A percentile compares a stretch with the other conserved stretches of the same genome.
phyloP scores from a whole-genome alignment of 2,113 vertebrate genomes.

The Scartelaos histophorus region DNA sequence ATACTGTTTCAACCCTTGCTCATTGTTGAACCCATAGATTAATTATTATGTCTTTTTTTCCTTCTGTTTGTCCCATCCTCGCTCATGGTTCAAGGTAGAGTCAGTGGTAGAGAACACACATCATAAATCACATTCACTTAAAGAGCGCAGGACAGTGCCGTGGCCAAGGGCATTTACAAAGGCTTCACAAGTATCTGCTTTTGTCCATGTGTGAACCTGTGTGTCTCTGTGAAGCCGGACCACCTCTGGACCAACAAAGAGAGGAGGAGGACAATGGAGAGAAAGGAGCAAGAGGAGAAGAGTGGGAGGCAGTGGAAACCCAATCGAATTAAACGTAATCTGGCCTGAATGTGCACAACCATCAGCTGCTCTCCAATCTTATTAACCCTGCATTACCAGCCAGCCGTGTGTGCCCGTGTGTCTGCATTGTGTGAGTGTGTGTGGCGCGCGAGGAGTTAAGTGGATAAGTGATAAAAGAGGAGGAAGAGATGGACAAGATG shows the following conservation, averaged over 20 bases:
- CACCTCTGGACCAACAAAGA: conserved; percentile 45
- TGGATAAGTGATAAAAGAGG: conserved; percentile 56
- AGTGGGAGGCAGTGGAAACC: conserved; percentile 69
- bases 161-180: conserved; percentile 26
- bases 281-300: conserved; percentile 27
- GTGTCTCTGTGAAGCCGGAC: conserved; percentile 35
- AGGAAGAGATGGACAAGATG: conserved; percentile 43
- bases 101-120: conserved; percentile 36
- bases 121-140: conserved; percentile 41
- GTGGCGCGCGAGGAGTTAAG: conserved; percentile 48
- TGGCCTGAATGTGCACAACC: conserved; percentile 89
- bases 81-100: conserved; percentile 41
- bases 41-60: conserved; percentile 22
- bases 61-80: conserved; percentile 8
- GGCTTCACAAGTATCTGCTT: conserved; percentile 18
- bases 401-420: conserved; percentile 19
- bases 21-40: conserved; percentile 15
- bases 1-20: not conserved
- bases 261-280: conserved; percentile 42
- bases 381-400: conserved; percentile 90
- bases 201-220: conserved; percentile 22
- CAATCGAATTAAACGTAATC: conserved; percentile 95
- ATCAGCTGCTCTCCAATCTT: conserved; percentile 88
- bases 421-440: conserved; percentile 16
- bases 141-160: conserved; percentile 18